Conservation (phyloP, 2,797 vertebrate genomes). For the Moxostoma hubbsi region DNA sequence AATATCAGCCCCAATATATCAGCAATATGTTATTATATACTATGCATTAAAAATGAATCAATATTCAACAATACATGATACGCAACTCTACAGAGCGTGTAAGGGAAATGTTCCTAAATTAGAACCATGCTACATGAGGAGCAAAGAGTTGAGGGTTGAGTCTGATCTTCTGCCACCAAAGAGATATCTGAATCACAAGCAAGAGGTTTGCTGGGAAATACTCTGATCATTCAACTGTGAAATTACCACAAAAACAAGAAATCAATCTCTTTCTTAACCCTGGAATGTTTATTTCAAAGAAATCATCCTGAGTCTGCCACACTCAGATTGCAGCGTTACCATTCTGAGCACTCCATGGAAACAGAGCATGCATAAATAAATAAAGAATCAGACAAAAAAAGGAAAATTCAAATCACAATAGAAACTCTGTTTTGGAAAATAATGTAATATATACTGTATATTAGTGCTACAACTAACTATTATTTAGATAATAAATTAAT, state of each 20-base stretch:
- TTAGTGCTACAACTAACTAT: no score
- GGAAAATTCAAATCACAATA: no score
- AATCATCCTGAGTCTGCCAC: constrained; percentile 57
- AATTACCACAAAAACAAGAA: constrained; percentile 69
- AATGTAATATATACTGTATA: no score
- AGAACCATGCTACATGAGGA: constrained; percentile 1
- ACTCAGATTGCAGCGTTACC: constrained; percentile 57
- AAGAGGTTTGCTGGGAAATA: constrained; percentile 18
- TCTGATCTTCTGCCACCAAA: not conserved
- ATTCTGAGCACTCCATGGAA: constrained; percentile 54
- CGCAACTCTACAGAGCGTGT: not conserved
- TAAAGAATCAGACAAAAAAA: constrained; percentile 42
- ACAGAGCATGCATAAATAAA: constrained; percentile 53
- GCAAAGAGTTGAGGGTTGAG: not conserved
- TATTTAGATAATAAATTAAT: no score
- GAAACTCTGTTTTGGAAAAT: no score
- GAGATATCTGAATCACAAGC: not conserved
- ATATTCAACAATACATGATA: not conserved
- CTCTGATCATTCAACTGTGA: constrained; percentile 66
- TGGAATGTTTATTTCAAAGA: constrained; percentile 69
- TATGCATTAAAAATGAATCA: not conserved
- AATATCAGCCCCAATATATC: no score
- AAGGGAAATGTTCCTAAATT: not conserved
- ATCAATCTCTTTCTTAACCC: constrained; percentile 34
- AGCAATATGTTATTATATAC: not conserved